These are phyloP conservation scores for Urocitellus parryii DNA, from an alignment of 2,113 vertebrate species.

Conservation along the genomic window DNA sequence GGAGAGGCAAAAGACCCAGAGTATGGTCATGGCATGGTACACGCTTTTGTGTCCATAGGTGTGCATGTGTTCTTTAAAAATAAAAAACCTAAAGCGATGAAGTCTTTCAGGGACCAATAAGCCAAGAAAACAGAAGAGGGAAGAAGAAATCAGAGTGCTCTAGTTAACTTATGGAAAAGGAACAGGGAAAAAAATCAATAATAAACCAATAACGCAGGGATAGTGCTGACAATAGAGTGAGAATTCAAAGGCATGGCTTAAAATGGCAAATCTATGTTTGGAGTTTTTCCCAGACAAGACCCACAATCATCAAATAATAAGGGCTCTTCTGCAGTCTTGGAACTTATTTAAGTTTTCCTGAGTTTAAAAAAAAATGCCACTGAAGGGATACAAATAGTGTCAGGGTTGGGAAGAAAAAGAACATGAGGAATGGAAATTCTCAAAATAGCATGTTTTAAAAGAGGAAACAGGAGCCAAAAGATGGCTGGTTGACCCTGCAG, in stretches of 20 bases:
- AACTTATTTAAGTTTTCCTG: conserved; percentile 81
- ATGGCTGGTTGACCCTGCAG: conserved; percentile 52
- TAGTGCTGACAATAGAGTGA: conserved; percentile 69
- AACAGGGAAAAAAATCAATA: conserved; percentile 70
- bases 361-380: conserved; percentile 69
- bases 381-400: conserved; percentile 75
- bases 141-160: conserved; percentile 19
- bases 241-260: conserved; percentile 79
- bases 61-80: background rate
- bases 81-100: conserved; percentile 26
- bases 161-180: conserved; percentile 64
- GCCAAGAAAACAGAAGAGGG: conserved; percentile 43
- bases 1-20: background rate
- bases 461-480: conserved; percentile 62
- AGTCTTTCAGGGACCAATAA: background rate
- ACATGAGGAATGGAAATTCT: conserved; percentile 68
- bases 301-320: conserved; percentile 79
- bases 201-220: conserved; percentile 71
- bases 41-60: background rate
- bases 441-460: conserved; percentile 74
- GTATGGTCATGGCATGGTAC: background rate
- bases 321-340: conserved; percentile 69
- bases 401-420: conserved; percentile 65
- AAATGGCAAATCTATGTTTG: conserved; percentile 81
- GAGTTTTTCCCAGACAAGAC: conserved; percentile 79